Conservation (phyloP, 2,888 invertebrate species). For the Leucania comma region DNA sequence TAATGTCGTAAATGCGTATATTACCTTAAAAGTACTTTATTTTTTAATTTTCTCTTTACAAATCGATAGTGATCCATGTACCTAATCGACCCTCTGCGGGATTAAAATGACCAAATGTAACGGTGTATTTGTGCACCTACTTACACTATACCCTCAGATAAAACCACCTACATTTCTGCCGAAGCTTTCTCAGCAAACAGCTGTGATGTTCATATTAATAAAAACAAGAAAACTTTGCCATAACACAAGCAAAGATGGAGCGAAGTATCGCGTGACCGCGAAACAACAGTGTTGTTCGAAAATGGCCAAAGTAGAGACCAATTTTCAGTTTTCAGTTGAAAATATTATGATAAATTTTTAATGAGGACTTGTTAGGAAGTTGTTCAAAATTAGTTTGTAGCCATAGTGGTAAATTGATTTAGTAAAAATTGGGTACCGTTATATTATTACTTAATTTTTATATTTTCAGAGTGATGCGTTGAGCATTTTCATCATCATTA, state of each 20-base stretch:
- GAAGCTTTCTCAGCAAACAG: neutral
- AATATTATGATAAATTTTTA: constrained; percentile 14
- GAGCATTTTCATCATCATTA: no score
- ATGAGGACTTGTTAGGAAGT: neutral
- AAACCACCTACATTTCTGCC: neutral
- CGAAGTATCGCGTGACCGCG: constrained; percentile 73
- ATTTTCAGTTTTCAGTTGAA: neutral
- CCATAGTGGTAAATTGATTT: neutral
- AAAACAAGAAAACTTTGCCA: constrained; percentile 35
- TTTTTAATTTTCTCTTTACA: no score
- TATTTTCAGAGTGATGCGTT: no score
- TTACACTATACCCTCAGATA: neutral
- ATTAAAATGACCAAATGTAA: no score
- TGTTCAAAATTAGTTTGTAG: neutral
- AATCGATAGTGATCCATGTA: no score
- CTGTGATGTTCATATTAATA: constrained; percentile 26
- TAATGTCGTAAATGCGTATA: no score
- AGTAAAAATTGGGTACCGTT: neutral
- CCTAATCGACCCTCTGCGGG: no score
- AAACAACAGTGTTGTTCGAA: constrained; percentile 58
- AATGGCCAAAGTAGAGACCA: constrained; percentile 15
- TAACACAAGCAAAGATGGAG: constrained; percentile 66
- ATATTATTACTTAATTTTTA: neutral
- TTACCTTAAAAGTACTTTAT: no score
- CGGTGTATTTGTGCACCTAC: neutral